Percentiles rank a stretch among this genome's conserved stretches.
phyloP scores from a whole-genome alignment of 2,888 invertebrate genomes.

The Monoplex corrugatus region DNA sequence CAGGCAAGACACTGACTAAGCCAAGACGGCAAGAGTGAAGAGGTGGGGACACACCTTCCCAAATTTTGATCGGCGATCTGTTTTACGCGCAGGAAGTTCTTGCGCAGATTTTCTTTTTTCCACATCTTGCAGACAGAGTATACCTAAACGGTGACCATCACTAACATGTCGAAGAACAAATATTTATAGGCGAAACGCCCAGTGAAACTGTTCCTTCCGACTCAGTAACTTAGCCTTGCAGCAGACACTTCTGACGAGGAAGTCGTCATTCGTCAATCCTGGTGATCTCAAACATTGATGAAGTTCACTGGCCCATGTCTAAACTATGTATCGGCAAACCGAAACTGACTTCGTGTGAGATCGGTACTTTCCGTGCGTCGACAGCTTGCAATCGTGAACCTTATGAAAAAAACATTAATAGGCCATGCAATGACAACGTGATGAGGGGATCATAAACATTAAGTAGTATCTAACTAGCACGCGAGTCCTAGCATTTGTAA shows the following conservation, averaged over 20 bases:
- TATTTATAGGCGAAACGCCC: background rate
- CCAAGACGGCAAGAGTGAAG: slow-evolving; percentile 25
- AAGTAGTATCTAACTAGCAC: too few relatives aligned
- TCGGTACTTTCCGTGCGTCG: background rate
- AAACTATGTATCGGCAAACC: background rate
- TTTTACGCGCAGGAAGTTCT: slow-evolving; percentile 88
- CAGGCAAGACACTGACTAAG: too few relatives aligned
- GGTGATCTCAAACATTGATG: slow-evolving; percentile 9
- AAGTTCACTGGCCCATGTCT: background rate
- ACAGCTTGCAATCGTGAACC: background rate
- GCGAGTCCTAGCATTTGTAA: too few relatives aligned
- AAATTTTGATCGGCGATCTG: slow-evolving; percentile 95
- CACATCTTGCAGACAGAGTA: slow-evolving; percentile 67
- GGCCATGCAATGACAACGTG: background rate
- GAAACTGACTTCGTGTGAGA: background rate
- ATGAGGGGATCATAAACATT: too few relatives aligned
- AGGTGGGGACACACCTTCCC: slow-evolving; percentile 86
- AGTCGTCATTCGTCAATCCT: slow-evolving; percentile 45
- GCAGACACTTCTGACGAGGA: slow-evolving; percentile 49
- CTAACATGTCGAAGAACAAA: slow-evolving; percentile 5
- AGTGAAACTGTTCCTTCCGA: background rate
- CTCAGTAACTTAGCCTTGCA: background rate
- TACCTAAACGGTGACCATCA: background rate
- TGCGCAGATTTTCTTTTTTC: slow-evolving; percentile 78
- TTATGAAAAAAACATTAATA: background rate